Evolutionary conservation across 2,888 invertebrate genomes (phyloP).

Genomic region (Callimorpha dominula): DNA sequence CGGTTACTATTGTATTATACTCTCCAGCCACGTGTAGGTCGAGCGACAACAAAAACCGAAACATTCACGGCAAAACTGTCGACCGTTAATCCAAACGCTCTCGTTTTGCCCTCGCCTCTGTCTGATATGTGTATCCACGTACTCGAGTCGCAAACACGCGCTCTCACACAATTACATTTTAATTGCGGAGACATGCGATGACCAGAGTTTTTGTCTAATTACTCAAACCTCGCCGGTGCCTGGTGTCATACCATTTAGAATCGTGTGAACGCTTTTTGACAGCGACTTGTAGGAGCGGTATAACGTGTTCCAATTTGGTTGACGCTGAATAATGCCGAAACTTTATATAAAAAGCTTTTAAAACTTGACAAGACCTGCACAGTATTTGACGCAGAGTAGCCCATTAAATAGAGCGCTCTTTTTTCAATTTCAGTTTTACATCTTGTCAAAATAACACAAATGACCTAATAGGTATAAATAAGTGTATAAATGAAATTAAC

Average conservation of each 20-base stretch:
- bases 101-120: background rate
- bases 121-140: background rate
- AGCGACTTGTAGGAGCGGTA: background rate
- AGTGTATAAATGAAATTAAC: too few relatives aligned
- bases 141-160: background rate
- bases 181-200: constrained; percentile 11
- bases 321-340: background rate
- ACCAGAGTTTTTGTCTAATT: constrained; percentile 17
- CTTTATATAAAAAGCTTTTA: background rate
- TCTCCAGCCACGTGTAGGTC: too few relatives aligned
- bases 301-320: constrained; percentile 7
- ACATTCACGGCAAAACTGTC: too few relatives aligned
- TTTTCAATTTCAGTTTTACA: too few relatives aligned
- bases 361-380: too few relatives aligned
- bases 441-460: too few relatives aligned
- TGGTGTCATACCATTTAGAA: constrained; percentile 17
- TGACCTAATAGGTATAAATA: too few relatives aligned
- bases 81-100: too few relatives aligned
- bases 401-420: too few relatives aligned
- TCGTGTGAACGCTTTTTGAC: constrained; percentile 18
- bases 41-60: too few relatives aligned
- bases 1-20: too few relatives aligned
- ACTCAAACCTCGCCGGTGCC: constrained; percentile 2
- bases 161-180: constrained; percentile 12
- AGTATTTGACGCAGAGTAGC: too few relatives aligned